phyloP scores from a whole-genome alignment of 37 sponge, comb jelly and placozoan genomes.

The Halisarca cf. caerulea region DNA sequence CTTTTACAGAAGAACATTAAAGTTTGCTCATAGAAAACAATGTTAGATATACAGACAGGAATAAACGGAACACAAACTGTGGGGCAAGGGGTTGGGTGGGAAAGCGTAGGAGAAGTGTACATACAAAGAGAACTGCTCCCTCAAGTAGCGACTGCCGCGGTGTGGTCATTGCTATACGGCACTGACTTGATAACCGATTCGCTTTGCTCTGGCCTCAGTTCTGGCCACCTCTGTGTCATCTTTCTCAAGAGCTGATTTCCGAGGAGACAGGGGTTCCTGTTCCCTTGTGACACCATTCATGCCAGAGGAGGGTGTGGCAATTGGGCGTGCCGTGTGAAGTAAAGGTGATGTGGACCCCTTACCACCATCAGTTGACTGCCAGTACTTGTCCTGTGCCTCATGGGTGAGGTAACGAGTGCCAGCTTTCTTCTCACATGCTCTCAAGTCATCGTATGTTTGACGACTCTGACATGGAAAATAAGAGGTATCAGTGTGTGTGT shows the following conservation, averaged over 20 bases:
- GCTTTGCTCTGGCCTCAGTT: slow-evolving; percentile 46
- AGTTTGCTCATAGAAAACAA: too few relatives aligned
- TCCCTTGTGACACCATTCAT: neutral
- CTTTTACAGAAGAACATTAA: too few relatives aligned
- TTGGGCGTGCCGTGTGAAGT: neutral
- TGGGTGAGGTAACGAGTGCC: slow-evolving; percentile 82
- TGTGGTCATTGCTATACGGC: slow-evolving; percentile 42
- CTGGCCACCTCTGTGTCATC: slow-evolving; percentile 36
- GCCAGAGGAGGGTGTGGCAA: too few relatives aligned
- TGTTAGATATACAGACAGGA: too few relatives aligned
- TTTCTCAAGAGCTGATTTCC: slow-evolving; percentile 19
- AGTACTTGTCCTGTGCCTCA: slow-evolving; percentile 79
- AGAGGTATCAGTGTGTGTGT: too few relatives aligned
- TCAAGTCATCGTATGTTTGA: slow-evolving; percentile 73
- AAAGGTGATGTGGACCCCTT: slow-evolving; percentile 17
- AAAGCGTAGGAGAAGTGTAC: too few relatives aligned
- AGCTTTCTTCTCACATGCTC: slow-evolving; percentile 64
- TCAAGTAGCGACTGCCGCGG: too few relatives aligned
- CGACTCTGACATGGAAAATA: slow-evolving; percentile 70
- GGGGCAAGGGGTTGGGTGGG: too few relatives aligned
- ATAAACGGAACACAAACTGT: too few relatives aligned
- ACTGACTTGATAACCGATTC: slow-evolving; percentile 69
- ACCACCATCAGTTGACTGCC: slow-evolving; percentile 55
- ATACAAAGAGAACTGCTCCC: too few relatives aligned
- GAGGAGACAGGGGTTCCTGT: neutral